Conservation (phyloP, 1,140 invertebrate genomes). For the Orchestia grillus region DNA sequence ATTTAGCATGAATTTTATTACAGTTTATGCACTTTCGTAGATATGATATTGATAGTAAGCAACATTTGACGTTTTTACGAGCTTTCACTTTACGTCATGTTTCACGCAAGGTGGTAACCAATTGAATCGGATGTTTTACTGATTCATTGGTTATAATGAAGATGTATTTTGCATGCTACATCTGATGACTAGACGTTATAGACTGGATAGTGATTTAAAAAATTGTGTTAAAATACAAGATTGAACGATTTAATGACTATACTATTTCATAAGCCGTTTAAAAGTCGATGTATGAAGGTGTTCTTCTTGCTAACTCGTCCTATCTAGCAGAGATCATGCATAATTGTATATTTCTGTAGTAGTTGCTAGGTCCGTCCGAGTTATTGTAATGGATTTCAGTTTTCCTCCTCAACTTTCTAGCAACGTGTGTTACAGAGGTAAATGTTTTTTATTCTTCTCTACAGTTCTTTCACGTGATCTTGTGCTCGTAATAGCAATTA, state of each 20-base stretch:
- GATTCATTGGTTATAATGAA: background rate
- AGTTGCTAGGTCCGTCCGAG: background rate
- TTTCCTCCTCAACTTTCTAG: background rate
- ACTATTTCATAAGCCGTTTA: no score
- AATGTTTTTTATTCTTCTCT: background rate
- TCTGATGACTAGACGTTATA: background rate
- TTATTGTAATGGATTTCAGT: background rate
- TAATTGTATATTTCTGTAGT: background rate
- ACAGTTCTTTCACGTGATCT: background rate
- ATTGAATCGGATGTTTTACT: background rate
- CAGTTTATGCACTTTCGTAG: background rate
- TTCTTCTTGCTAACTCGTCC: background rate
- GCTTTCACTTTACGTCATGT: background rate
- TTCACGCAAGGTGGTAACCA: background rate
- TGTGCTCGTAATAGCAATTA: background rate
- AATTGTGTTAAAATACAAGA: background rate
- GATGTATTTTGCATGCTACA: background rate
- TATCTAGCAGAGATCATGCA: background rate
- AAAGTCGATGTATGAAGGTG: no score
- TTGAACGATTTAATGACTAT: background rate
- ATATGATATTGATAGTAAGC: background rate
- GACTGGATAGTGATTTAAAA: background rate
- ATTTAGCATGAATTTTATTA: background rate
- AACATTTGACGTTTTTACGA: background rate
- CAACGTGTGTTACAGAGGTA: background rate